Evolutionary conservation across 2,888 invertebrate genomes (phyloP).

Genomic region (Meta bourneti): DNA sequence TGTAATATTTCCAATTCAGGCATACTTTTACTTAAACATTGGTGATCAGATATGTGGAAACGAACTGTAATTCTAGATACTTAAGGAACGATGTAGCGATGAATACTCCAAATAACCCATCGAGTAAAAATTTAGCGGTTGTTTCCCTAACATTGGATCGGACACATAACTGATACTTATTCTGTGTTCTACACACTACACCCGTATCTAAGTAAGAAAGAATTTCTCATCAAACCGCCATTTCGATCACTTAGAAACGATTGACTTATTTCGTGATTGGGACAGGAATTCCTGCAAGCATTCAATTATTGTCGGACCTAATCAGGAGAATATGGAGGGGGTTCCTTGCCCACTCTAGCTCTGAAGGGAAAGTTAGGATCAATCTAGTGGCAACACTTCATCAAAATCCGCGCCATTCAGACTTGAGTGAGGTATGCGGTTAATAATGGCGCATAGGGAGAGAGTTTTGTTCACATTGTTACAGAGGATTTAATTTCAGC

Average conservation of each 20-base stretch:
- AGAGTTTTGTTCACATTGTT: slow-evolving; percentile 52
- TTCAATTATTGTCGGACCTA: slow-evolving; percentile 70
- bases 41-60: no score
- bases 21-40: no score
- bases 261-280: slow-evolving; percentile 4
- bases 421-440: slow-evolving; percentile 42
- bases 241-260: slow-evolving; percentile 42
- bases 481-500: slow-evolving; percentile 50
- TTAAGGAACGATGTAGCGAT: no score
- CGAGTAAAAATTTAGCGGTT: no score
- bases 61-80: no score
- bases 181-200: neutral
- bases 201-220: slow-evolving; percentile 35
- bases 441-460: slow-evolving; percentile 40
- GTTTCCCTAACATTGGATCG: no score
- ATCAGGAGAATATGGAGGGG: slow-evolving; percentile 41
- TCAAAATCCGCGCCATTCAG: slow-evolving; percentile 46
- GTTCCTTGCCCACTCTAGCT: slow-evolving; percentile 5
- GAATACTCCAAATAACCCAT: no score
- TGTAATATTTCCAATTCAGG: no score
- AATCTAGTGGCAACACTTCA: slow-evolving; percentile 70
- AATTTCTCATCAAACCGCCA: slow-evolving; percentile 45
- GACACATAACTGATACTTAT: no score
- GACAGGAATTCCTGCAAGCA: slow-evolving; percentile 60
- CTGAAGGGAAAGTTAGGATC: slow-evolving; percentile 62